Base-by-base conservation (phyloP, 92 coral and sea anemone genomes). In the Paragorgia papillata region DNA sequence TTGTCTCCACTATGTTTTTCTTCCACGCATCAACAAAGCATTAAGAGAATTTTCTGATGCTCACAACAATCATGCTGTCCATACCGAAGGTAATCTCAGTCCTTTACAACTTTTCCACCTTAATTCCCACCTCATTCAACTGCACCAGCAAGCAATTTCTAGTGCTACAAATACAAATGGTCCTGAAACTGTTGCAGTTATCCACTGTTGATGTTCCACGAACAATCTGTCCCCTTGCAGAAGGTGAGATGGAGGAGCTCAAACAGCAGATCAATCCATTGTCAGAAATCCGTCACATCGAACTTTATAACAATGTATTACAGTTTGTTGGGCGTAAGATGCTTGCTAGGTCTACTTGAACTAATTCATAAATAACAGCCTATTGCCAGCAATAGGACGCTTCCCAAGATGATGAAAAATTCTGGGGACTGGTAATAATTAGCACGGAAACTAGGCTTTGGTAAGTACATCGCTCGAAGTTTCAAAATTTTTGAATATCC, bases 231-330 rank as follows among this genome's bases (percentile, higher is more conserved):
- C 85, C 85, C 61, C 73, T 81, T 18, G 30, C 61, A 70, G 62
- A 69, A 71, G 73, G 46, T 63, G 85, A 81, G 80, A 63, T 81
- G 61, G 80, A 81, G 62, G 73, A 81, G 74, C 85, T 81, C 34
- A 81, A 48, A 62, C 80, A 81, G 62, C 74, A 81, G 74, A 74
- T 81, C 62, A 73, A 81, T 62, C 81, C 85, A 79, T 70, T 81
- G 43, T 37, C 43, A 37, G 43, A 37, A 37, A 37, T 37, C 43
- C 43, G 6, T 37, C 43, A 37, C 12, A 37, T 37, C 6, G 43
- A 37, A 37, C 5, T 37, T 37, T 37, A 37, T 12, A 37, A 37
- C 43, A 37, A 12, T 37, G 43, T 37, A 12, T 37, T 37, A 37
- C 43, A 37, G 43, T 37, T 37, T 37, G 43, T 37, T 5, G 43